phyloP scores from a whole-genome alignment of 2,113 vertebrate species.

The Oncorhynchus clarkii region DNA sequence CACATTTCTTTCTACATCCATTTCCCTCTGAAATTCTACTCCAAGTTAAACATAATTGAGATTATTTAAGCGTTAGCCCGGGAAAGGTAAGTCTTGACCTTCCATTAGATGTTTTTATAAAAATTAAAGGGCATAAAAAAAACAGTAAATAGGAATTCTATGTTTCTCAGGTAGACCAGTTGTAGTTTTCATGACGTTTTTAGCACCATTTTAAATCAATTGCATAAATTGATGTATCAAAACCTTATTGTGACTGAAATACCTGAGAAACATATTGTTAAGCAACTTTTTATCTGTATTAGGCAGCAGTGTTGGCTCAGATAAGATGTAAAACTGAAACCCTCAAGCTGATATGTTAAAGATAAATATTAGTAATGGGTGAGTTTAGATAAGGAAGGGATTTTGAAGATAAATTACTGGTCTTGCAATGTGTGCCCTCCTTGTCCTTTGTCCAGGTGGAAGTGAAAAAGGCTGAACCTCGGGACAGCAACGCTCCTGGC shows the following conservation, averaged over 20 bases:
- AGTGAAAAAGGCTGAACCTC: slow-evolving; percentile 96
- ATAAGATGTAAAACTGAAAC: slow-evolving; percentile 77
- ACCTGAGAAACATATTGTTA: slow-evolving; percentile 91
- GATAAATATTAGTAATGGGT: slow-evolving; percentile 74
- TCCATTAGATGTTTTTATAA: slow-evolving; percentile 83
- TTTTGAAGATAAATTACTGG: slow-evolving; percentile 37
- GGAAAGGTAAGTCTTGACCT: slow-evolving; percentile 98
- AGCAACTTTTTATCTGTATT: slow-evolving; percentile 52
- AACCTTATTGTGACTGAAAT: slow-evolving; percentile 51
- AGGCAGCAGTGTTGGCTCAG: slow-evolving; percentile 63
- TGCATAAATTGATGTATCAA: background rate
- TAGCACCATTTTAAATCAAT: background rate
- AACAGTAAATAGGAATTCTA: slow-evolving; percentile 42
- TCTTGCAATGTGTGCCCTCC: slow-evolving; percentile 69
- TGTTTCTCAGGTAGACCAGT: slow-evolving; percentile 92
- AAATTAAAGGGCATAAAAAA: slow-evolving; percentile 54
- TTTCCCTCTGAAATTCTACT: slow-evolving; percentile 86
- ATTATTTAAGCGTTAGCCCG: slow-evolving; percentile 92
- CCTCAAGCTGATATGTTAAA: slow-evolving; percentile 83
- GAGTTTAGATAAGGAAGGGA: slow-evolving; percentile 74
- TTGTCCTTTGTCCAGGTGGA: slow-evolving; percentile 95
- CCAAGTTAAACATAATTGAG: slow-evolving; percentile 82
- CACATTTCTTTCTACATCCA: slow-evolving; percentile 88
- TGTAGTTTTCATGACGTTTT: background rate
- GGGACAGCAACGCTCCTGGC: slow-evolving; percentile 94